phyloP scores from a whole-genome alignment of 1,140 invertebrate species.

The Euwallacea similis region DNA sequence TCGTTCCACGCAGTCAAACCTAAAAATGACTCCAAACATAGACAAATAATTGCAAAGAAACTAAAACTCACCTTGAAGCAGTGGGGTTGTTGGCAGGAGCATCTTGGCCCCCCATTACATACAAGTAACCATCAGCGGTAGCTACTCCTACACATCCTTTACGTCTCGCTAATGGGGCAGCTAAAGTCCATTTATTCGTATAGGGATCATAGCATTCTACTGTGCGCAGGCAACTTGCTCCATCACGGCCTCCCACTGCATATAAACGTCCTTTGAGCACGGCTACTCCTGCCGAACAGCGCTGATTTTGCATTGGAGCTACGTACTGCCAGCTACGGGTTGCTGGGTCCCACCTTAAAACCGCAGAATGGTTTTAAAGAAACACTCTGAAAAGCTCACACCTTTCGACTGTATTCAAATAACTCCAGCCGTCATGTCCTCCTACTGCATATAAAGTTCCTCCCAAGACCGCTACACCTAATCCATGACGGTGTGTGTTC shows the following conservation, averaged over 20 bases:
- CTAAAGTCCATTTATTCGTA: slow-evolving; percentile 84
- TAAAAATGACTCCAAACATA: neutral
- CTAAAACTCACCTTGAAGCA: slow-evolving; percentile 60
- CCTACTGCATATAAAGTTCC: slow-evolving; percentile 67
- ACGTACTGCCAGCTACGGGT: slow-evolving; percentile 86
- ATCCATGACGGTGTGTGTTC: slow-evolving; percentile 88
- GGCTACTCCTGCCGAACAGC: slow-evolving; percentile 87
- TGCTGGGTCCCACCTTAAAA: slow-evolving; percentile 79
- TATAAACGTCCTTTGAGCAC: slow-evolving; percentile 85
- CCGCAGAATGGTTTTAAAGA: neutral
- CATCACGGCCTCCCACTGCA: slow-evolving; percentile 91
- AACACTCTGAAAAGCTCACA: slow-evolving; percentile 35
- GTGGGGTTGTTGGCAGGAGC: slow-evolving; percentile 81
- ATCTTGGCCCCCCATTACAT: slow-evolving; percentile 88
- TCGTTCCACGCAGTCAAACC: slow-evolving; percentile 89
- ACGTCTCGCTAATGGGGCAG: slow-evolving; percentile 85
- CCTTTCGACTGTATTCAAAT: slow-evolving; percentile 88
- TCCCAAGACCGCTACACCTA: slow-evolving; percentile 84
- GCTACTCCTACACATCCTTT: slow-evolving; percentile 89
- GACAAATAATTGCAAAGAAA: neutral
- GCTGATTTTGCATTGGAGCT: slow-evolving; percentile 80
- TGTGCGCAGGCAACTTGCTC: slow-evolving; percentile 84
- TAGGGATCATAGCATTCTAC: slow-evolving; percentile 93
- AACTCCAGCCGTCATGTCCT: slow-evolving; percentile 95
- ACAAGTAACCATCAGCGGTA: slow-evolving; percentile 79